Evolutionary conservation across 2,113 vertebrate species (phyloP).

Genomic region (Synchiropus splendidus): DNA sequence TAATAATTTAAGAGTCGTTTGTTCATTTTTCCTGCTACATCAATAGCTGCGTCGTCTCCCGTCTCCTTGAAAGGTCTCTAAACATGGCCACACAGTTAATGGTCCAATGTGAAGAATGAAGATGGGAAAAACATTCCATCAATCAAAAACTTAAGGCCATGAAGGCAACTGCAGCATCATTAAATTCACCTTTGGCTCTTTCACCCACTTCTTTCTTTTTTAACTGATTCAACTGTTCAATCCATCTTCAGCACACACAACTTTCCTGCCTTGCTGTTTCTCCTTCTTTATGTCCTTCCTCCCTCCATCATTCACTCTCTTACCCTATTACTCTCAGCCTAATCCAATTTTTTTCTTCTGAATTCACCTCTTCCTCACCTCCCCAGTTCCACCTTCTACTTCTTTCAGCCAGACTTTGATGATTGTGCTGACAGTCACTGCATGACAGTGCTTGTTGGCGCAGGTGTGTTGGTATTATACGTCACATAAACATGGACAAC

Average conservation of each 20-base stretch:
- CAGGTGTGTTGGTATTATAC: too few relatives aligned
- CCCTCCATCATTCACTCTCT: conserved; percentile 12
- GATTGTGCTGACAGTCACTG: too few relatives aligned
- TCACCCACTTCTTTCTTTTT: conserved; percentile 20
- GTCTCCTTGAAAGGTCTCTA: conserved; percentile 10
- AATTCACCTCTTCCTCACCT: conserved; percentile 1
- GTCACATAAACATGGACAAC: too few relatives aligned
- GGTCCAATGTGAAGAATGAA: conserved; percentile 7
- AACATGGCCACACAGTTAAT: conserved; percentile 14
- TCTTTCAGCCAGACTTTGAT: background rate
- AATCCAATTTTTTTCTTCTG: conserved; percentile 17
- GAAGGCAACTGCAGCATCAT: conserved; percentile 18
- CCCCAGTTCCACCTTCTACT: background rate
- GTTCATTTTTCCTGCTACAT: background rate
- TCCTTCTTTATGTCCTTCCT: conserved; percentile 4
- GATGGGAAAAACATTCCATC: conserved; percentile 35
- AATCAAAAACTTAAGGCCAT: conserved; percentile 35
- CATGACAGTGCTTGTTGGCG: too few relatives aligned
- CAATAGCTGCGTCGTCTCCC: conserved; percentile 5
- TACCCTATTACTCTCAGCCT: conserved; percentile 7
- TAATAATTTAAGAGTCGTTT: background rate
- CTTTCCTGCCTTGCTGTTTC: conserved; percentile 1
- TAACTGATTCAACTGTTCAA: background rate
- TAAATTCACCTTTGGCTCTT: conserved; percentile 23
- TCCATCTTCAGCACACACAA: background rate